Conservation (phyloP, 2,888 invertebrate species). For the Nemotelus pantherinus region DNA sequence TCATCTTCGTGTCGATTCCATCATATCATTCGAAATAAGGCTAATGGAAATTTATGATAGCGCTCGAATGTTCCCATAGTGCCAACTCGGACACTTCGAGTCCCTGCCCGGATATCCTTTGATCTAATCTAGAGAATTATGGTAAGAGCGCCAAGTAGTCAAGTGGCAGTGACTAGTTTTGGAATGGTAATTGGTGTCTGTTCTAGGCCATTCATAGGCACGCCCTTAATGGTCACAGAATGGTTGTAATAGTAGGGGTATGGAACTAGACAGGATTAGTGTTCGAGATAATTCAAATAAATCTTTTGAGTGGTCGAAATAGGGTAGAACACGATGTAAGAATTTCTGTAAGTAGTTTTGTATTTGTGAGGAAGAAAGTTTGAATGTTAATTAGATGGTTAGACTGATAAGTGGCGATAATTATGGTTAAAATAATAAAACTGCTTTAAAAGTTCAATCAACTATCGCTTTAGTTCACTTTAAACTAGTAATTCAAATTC, state of each 20-base stretch:
- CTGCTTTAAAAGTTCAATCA: too few relatives aligned
- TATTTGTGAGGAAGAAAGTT: too few relatives aligned
- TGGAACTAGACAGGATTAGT: too few relatives aligned
- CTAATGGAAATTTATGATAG: conserved; percentile 39
- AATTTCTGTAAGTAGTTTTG: too few relatives aligned
- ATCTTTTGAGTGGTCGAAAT: too few relatives aligned
- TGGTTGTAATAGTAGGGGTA: background rate
- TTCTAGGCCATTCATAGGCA: background rate
- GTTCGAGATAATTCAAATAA: too few relatives aligned
- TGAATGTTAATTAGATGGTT: too few relatives aligned
- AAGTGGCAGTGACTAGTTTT: background rate
- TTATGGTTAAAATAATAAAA: too few relatives aligned
- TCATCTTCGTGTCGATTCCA: conserved; percentile 31
- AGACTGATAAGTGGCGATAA: too few relatives aligned
- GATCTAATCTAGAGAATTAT: conserved; percentile 40
- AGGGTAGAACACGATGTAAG: too few relatives aligned
- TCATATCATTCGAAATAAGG: conserved; percentile 17
- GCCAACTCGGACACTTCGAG: background rate
- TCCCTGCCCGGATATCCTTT: conserved; percentile 26
- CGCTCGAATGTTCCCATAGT: background rate
- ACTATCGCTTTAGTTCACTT: too few relatives aligned
- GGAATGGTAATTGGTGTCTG: conserved; percentile 20
- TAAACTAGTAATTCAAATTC: too few relatives aligned
- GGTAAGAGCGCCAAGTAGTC: background rate
- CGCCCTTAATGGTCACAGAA: background rate